Base-by-base conservation (phyloP, 2,113 vertebrate species). In the Chionodraco myersi region DNA sequence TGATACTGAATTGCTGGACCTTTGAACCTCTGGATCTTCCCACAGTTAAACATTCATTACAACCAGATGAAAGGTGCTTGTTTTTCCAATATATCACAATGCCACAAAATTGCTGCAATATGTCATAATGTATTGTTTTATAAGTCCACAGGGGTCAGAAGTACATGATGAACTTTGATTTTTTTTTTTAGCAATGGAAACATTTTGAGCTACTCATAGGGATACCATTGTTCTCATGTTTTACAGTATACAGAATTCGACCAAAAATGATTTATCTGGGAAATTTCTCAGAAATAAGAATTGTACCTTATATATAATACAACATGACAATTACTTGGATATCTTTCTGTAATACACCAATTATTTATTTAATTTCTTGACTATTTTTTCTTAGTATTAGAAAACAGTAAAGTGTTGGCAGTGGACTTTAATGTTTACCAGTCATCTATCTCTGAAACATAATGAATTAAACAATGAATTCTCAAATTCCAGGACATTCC, bases 101-200 rank as follows among this genome's bases (percentile, higher is more conserved):
- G 36, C 34, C 45, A 23, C 6, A 16, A 56, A 68, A 75, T 72
- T 1, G 18, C 41, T 18, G 61, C 57, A 34, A 75, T 83, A 8
- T 60, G 59, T 58, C 26, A 26, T 68, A 13, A 61, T 48, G 2
- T 56, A 72, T 69, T 21, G 51, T 58, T 86, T 78, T 78, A 72
- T 23, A 77, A 68, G 72, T 61, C 18, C 13, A 13, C 23, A 65
- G 51, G n/a, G 64, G 56, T 64, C n/a, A 66, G 44, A 30, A 57
- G 56, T 48, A 58, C 4, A 18, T 34, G 15, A 72, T 77, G 52
- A 73, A 49, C 47, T 70, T 52, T 47, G 36, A 36, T 71, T 60
- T 23, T 18, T 58, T 49, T 49, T 56, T 7, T 45, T 49, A n/a
- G 13, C 10, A 13, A 63, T 16, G 12, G 7, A 23, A 66, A 58